Evolutionary conservation across 2,113 vertebrate species (phyloP).

Genomic region (Pachyramphus minor): DNA sequence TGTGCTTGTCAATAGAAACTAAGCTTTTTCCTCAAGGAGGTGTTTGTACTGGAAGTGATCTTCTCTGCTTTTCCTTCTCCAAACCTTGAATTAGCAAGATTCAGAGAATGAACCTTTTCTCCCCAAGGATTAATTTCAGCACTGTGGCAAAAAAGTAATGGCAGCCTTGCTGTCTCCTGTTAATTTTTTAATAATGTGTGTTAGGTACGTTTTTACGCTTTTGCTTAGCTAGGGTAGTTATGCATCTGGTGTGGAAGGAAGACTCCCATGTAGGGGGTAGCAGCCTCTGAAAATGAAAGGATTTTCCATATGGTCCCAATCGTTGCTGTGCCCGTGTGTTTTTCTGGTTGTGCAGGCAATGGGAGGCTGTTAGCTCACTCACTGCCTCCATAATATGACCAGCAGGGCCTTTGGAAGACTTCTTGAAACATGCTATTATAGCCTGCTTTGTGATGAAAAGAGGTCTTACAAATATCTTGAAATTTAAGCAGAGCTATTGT

Average conservation of each 20-base stretch:
- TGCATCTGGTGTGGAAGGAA: not conserved
- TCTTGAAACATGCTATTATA: slow-evolving; percentile 20
- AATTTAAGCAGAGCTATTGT: slow-evolving; percentile 39
- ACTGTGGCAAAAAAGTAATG: not conserved
- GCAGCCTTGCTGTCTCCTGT: not conserved
- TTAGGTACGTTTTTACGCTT: not conserved
- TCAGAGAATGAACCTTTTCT: not conserved
- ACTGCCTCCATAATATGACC: slow-evolving; percentile 73
- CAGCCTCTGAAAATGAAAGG: not conserved
- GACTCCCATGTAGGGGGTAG: not conserved
- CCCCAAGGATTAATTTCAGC: not conserved
- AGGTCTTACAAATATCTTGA: slow-evolving; percentile 43
- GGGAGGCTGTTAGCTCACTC: slow-evolving; percentile 73
- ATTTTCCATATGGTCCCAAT: not conserved
- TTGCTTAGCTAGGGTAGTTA: not conserved
- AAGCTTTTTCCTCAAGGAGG: not conserved
- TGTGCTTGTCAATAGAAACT: not conserved
- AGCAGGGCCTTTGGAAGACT: slow-evolving; percentile 58
- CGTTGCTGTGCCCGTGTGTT: not conserved
- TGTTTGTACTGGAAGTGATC: not conserved
- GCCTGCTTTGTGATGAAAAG: slow-evolving; percentile 45
- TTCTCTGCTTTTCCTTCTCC: not conserved
- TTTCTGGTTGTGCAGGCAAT: slow-evolving; percentile 31
- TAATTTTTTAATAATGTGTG: not conserved
- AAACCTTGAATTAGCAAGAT: not conserved